Conservation (phyloP, 2,113 vertebrate genomes). For the Pontoporia blainvillei region DNA sequence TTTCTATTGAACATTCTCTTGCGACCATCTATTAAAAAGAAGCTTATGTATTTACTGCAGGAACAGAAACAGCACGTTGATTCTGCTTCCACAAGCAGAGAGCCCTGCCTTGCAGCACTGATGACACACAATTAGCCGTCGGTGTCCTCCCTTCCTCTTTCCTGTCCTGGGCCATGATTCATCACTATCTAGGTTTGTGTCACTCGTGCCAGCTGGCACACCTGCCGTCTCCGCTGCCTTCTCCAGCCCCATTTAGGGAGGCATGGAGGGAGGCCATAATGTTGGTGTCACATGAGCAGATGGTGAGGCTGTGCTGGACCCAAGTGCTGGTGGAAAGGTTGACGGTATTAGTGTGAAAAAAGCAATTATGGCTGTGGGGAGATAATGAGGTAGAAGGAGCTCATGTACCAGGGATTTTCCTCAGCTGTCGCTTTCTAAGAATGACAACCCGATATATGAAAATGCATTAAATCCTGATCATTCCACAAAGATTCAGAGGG, state of each 20-base stretch:
- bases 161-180: background rate
- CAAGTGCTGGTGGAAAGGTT: background rate
- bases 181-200: slow-evolving; percentile 25
- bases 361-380: background rate
- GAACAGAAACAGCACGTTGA: background rate
- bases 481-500: background rate
- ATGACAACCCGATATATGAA: background rate
- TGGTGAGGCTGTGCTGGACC: slow-evolving; percentile 19
- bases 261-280: slow-evolving; percentile 55
- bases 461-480: background rate
- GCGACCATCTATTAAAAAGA: background rate
- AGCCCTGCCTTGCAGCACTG: background rate
- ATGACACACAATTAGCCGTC: background rate
- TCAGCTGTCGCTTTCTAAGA: background rate
- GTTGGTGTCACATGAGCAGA: slow-evolving; percentile 62
- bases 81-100: background rate
- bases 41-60: background rate
- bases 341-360: background rate
- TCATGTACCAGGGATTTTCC: background rate
- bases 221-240: background rate
- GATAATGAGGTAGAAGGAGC: background rate
- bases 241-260: slow-evolving; percentile 23
- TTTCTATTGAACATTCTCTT: background rate
- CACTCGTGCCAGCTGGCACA: slow-evolving; percentile 52
- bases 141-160: background rate